Base-by-base conservation (phyloP, 2,113 vertebrate species). In the Cebus imitator region DNA sequence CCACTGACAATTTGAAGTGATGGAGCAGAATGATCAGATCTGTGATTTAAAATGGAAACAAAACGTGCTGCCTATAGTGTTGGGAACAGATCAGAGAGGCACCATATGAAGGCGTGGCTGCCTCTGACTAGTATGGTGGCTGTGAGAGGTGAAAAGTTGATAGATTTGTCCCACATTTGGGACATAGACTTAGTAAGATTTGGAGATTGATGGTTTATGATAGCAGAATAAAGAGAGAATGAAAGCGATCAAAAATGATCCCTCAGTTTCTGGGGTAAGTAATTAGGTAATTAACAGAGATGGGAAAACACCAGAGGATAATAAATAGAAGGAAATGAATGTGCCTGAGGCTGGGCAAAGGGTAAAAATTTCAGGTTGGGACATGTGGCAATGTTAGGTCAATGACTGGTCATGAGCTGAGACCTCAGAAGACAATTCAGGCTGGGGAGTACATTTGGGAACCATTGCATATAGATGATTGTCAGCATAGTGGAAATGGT, bases 31-130 rank as follows among this genome's bases (percentile, higher is more conserved):
- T 55, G 5, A 90, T 37, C 64, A 78, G 37, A 78, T 52, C 17
- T 79, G 23, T 45, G 21, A 52, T 50, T 88, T 52, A 52, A 87
- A 68, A 89, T n/a, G 18, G 32, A 72, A 87, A 68, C 12, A 73
- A 81, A 86, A 64, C 18, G 17, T 50, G 43, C 9, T 76, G 70
- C n/a, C 30, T 82, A 7, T 5, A 20, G 16, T 45, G 9, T 17
- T 16, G 14, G 35, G 55, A 81, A n/a, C 17, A n/a, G 32, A 30
- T 13, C 13, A 48, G 40, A 27, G 90, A 61, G 32, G 50, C 10
- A 5, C 11, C 30, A 35, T 85, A 58, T 0, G 2, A 57, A 6
- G 1, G 0, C 3, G 6, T 30, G 6, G 13, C n/a, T 11, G 11
- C 79, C 72, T 88, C 68, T 66, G 70, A 48, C 37, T 6, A 37